Evolutionary conservation across 2,797 vertebrate species (phyloP).

Genomic region (Melanotaenia boesemani): DNA sequence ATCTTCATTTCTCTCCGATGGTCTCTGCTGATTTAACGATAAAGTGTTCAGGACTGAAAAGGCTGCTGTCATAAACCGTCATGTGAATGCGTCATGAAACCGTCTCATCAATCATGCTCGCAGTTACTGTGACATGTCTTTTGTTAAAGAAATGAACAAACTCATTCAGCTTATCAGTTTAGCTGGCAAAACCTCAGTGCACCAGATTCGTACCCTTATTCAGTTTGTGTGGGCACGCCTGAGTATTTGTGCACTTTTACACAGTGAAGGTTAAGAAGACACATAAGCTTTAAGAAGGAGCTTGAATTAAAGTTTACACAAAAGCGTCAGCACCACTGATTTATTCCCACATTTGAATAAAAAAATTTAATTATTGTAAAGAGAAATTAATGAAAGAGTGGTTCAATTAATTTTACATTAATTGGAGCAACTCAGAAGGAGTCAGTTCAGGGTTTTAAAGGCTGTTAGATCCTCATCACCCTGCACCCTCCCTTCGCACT

Average conservation of each 20-base stretch:
- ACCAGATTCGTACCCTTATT: neutral
- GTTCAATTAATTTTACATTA: conserved; percentile 7
- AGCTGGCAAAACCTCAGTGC: neutral
- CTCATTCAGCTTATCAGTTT: neutral
- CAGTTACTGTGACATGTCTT: neutral
- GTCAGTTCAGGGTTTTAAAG: neutral
- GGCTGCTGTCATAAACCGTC: too few species aligned
- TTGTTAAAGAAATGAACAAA: neutral
- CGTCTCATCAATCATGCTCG: neutral
- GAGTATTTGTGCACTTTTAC: neutral
- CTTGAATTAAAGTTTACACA: neutral
- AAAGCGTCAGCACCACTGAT: neutral
- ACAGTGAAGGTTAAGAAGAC: neutral
- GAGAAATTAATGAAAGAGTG: neutral
- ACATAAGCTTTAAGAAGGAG: neutral
- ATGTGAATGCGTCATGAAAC: neutral
- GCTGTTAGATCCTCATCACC: neutral
- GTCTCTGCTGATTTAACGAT: neutral
- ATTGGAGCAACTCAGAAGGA: conserved; percentile 12
- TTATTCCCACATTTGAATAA: too few species aligned
- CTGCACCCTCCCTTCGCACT: neutral
- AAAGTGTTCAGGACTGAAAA: neutral
- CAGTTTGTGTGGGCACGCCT: neutral
- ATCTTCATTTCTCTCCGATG: neutral
- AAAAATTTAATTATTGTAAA: too few species aligned